Conservation (phyloP, 2,797 vertebrate species). For the Sebastes taczanowskii region DNA sequence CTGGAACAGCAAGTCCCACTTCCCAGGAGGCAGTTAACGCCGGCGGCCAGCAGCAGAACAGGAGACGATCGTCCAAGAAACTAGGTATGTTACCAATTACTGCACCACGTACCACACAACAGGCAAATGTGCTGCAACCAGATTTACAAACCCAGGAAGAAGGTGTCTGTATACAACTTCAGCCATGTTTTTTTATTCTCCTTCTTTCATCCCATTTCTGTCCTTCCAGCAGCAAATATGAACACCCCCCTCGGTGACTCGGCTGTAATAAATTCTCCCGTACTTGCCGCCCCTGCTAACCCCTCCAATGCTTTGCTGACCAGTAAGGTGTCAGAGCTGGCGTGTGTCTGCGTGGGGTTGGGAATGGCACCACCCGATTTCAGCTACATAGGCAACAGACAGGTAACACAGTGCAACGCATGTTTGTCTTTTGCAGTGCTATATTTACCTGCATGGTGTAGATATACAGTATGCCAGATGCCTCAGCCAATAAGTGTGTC, state of each 20-base stretch:
- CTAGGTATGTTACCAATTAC: slow-evolving; percentile 78
- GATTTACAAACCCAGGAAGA: neutral
- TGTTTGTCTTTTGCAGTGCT: neutral
- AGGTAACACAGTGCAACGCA: slow-evolving; percentile 78
- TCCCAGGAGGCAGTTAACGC: slow-evolving; percentile 61
- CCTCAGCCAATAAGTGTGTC: neutral
- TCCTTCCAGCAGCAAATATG: slow-evolving; percentile 85
- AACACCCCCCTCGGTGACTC: slow-evolving; percentile 76
- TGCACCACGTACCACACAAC: neutral
- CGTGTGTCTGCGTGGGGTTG: slow-evolving; percentile 85
- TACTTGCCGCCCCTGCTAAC: slow-evolving; percentile 18
- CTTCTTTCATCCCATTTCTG: neutral
- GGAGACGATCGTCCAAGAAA: slow-evolving; percentile 88
- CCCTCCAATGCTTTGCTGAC: slow-evolving; percentile 64
- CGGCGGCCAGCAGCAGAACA: slow-evolving; percentile 78
- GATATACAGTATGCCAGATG: neutral
- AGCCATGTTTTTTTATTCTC: no score
- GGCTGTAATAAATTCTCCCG: neutral
- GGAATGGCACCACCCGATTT: slow-evolving; percentile 94
- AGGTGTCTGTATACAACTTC: neutral
- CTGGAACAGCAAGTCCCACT: slow-evolving; percentile 73
- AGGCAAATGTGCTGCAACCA: neutral
- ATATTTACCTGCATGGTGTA: neutral
- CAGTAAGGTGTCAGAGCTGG: slow-evolving; percentile 89
- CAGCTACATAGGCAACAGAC: slow-evolving; percentile 88